Evolutionary conservation across 1,140 invertebrate species (phyloP).

Genomic region (Reticulitermes speratus): DNA sequence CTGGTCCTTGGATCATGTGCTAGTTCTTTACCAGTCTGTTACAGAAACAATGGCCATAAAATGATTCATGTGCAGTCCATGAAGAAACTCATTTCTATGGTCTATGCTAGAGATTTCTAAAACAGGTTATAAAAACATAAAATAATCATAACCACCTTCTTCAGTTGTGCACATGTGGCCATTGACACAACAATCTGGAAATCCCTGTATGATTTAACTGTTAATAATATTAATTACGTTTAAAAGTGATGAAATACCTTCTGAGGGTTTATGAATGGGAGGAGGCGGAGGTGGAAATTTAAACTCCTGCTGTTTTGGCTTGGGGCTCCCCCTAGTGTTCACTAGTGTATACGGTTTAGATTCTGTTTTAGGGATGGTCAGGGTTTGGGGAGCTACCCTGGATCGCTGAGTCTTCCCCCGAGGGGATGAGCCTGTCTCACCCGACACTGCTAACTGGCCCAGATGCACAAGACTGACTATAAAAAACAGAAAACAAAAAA

Average conservation of each 20-base stretch:
- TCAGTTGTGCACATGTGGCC: neutral
- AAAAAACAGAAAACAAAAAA: constrained; percentile 23
- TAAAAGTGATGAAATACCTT: constrained; percentile 22
- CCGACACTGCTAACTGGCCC: constrained; percentile 34
- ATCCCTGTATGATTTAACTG: neutral
- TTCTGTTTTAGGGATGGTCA: neutral
- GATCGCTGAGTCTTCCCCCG: constrained; percentile 16
- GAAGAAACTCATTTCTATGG: too few relatives aligned
- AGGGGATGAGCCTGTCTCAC: neutral
- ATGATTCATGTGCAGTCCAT: too few relatives aligned
- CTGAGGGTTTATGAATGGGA: neutral
- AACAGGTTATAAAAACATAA: too few relatives aligned
- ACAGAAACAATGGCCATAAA: too few relatives aligned
- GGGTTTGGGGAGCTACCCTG: neutral
- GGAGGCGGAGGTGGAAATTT: neutral
- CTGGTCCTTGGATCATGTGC: too few relatives aligned
- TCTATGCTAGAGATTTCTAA: too few relatives aligned
- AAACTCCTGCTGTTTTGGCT: neutral
- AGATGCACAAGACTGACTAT: constrained; percentile 36
- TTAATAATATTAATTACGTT: neutral
- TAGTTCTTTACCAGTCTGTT: too few relatives aligned
- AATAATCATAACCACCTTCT: too few relatives aligned
- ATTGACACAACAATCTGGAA: neutral
- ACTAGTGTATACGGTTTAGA: neutral
- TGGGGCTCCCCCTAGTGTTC: neutral